Evolutionary conservation across 2,888 invertebrate genomes (phyloP).

Genomic region (Lasioglossum lativentre): DNA sequence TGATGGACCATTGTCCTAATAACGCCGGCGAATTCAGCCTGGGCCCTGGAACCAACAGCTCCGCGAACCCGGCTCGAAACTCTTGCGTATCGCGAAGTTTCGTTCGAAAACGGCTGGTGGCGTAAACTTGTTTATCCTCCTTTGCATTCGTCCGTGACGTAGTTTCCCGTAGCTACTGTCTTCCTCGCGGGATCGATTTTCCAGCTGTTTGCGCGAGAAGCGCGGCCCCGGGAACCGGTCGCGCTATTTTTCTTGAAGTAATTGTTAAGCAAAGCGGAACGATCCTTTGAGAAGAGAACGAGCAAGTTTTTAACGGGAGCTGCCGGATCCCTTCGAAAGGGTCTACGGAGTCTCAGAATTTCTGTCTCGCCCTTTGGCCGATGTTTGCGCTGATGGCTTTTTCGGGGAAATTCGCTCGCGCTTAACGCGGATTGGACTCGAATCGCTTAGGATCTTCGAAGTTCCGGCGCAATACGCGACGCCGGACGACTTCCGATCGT

Average conservation of each 20-base stretch:
- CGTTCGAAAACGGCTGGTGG: background rate
- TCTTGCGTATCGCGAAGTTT: constrained; percentile 1
- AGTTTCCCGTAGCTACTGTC: background rate
- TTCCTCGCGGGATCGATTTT: background rate
- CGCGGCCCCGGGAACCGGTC: constrained; percentile 37
- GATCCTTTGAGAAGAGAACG: constrained; percentile 64
- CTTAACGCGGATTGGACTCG: background rate
- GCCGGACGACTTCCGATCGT: background rate
- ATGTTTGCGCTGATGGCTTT: constrained; percentile 34
- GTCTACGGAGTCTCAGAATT: constrained; percentile 43
- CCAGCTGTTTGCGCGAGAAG: constrained; percentile 20
- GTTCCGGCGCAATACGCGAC: constrained; percentile 1
- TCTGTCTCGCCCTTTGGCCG: constrained; percentile 52
- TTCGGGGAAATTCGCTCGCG: constrained; percentile 19
- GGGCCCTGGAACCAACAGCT: background rate
- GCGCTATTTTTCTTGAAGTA: constrained; percentile 39
- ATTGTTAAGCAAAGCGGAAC: constrained; percentile 67
- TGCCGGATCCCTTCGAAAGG: constrained; percentile 64
- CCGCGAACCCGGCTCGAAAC: background rate
- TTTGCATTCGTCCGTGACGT: background rate
- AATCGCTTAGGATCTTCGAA: background rate
- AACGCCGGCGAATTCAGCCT: constrained; percentile 30
- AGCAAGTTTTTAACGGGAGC: constrained; percentile 48
- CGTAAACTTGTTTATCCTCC: constrained; percentile 11
- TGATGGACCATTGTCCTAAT: constrained; percentile 65